These are phyloP conservation scores for Gonocerus acuteangulatus DNA, from an alignment of 2,888 invertebrate genomes.

Conservation along the genomic window DNA sequence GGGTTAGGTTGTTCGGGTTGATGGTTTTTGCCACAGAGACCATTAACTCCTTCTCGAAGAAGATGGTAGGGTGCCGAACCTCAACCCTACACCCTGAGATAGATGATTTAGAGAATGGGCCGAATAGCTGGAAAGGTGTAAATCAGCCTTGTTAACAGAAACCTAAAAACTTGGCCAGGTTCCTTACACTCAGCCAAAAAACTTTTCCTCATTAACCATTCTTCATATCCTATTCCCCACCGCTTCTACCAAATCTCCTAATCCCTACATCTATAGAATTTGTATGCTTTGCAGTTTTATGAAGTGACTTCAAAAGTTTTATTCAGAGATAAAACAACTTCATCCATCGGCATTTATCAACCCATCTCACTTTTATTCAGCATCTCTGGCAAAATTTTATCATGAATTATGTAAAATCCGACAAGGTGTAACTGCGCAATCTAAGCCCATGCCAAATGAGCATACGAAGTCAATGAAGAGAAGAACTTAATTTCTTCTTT, in stretches of 20 bases:
- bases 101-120: neutral
- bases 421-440: too few relatives aligned
- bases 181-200: constrained; percentile 6
- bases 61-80: neutral
- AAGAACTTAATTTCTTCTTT: too few relatives aligned
- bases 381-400: too few relatives aligned
- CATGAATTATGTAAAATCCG: too few relatives aligned
- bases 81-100: neutral
- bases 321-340: too few relatives aligned
- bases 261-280: neutral
- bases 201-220: constrained; percentile 15
- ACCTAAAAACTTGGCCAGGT: constrained; percentile 10
- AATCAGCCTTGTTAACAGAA: constrained; percentile 11
- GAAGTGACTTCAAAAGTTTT: neutral
- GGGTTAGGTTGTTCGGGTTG: too few relatives aligned
- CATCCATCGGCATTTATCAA: too few relatives aligned
- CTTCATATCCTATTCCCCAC: neutral
- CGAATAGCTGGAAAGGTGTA: neutral
- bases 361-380: too few relatives aligned
- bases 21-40: too few relatives aligned
- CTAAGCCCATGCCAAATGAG: too few relatives aligned
- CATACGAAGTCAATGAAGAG: too few relatives aligned
- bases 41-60: neutral
- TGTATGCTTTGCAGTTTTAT: neutral
- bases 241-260: neutral